Evolutionary conservation across 2,888 invertebrate species (phyloP).

Genomic region (Synergus itoensis): DNA sequence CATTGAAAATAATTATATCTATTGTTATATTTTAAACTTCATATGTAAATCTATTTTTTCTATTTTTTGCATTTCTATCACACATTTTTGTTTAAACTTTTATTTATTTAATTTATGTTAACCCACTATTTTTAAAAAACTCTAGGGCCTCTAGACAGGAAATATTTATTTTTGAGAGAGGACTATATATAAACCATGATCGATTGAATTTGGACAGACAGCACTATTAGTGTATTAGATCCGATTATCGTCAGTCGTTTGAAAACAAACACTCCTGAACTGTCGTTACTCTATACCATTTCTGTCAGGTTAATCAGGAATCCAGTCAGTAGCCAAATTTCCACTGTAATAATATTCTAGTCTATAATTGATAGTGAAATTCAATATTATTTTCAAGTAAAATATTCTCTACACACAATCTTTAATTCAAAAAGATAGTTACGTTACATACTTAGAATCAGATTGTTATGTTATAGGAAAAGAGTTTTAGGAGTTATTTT

Average conservation of each 20-base stretch:
- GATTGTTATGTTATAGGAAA: no score
- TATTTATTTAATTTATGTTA: no score
- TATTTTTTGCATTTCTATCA: background rate
- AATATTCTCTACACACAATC: no score
- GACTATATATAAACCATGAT: background rate
- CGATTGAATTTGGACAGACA: slow-evolving; percentile 12
- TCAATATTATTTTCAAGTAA: background rate
- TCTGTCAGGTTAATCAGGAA: slow-evolving; percentile 1
- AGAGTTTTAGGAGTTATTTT: no score
- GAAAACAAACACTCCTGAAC: slow-evolving; percentile 27
- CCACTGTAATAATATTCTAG: background rate
- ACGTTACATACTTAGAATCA: no score
- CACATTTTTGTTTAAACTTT: background rate
- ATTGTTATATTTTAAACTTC: no score
- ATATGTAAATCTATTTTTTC: no score
- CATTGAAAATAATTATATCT: no score
- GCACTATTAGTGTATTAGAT: slow-evolving; percentile 20
- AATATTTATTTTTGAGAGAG: slow-evolving; percentile 14
- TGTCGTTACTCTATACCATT: slow-evolving; percentile 8
- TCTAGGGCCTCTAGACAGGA: background rate
- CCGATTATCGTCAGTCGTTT: slow-evolving; percentile 12
- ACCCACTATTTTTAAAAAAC: no score
- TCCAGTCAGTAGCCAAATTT: background rate
- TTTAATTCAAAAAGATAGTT: no score
- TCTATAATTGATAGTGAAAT: no score